Conservation (phyloP, 1,140 invertebrate genomes). For the Maconellicoccus hirsutus region DNA sequence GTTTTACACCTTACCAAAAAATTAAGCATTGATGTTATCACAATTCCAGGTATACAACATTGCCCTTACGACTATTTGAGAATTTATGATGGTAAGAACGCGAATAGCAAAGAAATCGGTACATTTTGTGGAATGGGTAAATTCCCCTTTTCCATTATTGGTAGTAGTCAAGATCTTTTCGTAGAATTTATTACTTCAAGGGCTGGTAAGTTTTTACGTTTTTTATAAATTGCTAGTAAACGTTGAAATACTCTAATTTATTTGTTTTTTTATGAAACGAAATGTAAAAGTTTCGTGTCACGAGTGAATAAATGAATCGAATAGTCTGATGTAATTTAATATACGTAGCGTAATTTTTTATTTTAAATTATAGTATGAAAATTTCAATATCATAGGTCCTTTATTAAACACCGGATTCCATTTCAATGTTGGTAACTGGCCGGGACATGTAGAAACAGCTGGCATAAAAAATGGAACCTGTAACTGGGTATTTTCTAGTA, state of each 20-base stretch:
- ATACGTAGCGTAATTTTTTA: neutral
- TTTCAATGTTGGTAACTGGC: constrained; percentile 87
- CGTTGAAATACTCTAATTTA: neutral
- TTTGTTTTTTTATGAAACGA: neutral
- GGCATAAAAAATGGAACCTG: constrained; percentile 70
- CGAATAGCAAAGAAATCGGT: constrained; percentile 71
- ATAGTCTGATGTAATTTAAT: constrained; percentile 24
- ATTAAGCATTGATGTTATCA: neutral
- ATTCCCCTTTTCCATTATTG: constrained; percentile 86
- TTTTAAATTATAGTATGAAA: neutral
- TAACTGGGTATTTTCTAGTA: constrained; percentile 72
- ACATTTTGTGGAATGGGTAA: constrained; percentile 89
- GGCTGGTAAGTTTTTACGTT: constrained; percentile 43
- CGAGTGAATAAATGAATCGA: neutral
- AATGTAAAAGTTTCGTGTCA: neutral
- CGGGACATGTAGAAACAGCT: constrained; percentile 74
- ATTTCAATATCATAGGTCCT: constrained; percentile 46
- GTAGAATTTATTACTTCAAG: constrained; percentile 84
- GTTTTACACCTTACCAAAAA: neutral
- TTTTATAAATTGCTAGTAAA: constrained; percentile 14
- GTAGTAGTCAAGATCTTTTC: constrained; percentile 75
- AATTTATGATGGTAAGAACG: constrained; percentile 82
- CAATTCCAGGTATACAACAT: constrained; percentile 53
- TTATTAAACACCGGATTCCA: constrained; percentile 82
- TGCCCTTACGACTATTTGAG: constrained; percentile 83